Evolutionary conservation across 2,888 invertebrate genomes (phyloP).

Genomic region (Oligia fasciuncula): DNA sequence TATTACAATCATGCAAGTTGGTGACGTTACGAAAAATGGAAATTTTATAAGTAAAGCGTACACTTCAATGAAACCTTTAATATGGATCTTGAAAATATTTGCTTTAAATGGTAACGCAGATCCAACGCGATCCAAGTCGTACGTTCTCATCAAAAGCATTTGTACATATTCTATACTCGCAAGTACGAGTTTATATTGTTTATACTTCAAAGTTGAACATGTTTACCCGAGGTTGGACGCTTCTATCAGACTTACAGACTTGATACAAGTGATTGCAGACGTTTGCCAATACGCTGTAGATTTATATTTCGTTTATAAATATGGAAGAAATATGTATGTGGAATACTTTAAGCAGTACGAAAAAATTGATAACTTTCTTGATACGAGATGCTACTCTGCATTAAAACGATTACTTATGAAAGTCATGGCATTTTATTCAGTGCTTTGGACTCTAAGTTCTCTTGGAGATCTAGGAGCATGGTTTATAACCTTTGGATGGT

Average conservation of each 20-base stretch:
- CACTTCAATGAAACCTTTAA: constrained; percentile 69
- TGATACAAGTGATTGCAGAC: constrained; percentile 77
- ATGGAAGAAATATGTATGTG: constrained; percentile 73
- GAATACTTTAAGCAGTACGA: constrained; percentile 79
- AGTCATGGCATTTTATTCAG: constrained; percentile 67
- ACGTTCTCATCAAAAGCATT: constrained; percentile 55
- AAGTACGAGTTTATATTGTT: constrained; percentile 65
- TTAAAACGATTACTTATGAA: constrained; percentile 71
- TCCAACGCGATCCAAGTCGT: constrained; percentile 43
- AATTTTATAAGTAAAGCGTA: constrained; percentile 43
- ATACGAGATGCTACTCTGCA: constrained; percentile 64
- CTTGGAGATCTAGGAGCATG: constrained; percentile 76
- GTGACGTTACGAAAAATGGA: constrained; percentile 43
- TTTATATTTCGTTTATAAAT: constrained; percentile 77
- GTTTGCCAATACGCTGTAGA: constrained; percentile 78
- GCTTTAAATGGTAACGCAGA: constrained; percentile 69
- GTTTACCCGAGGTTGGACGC: constrained; percentile 65
- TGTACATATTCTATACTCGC: constrained; percentile 65
- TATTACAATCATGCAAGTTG: constrained; percentile 49
- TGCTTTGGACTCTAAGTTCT: constrained; percentile 73
- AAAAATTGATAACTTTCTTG: constrained; percentile 76
- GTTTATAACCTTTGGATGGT: constrained; percentile 72
- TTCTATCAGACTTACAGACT: constrained; percentile 79
- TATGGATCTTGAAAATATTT: constrained; percentile 75
- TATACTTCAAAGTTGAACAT: constrained; percentile 75